These are phyloP conservation scores for Aurelia aurita DNA, from an alignment of 30 jellyfish, hydroid and myxozoan species.

Conservation along the genomic window DNA sequence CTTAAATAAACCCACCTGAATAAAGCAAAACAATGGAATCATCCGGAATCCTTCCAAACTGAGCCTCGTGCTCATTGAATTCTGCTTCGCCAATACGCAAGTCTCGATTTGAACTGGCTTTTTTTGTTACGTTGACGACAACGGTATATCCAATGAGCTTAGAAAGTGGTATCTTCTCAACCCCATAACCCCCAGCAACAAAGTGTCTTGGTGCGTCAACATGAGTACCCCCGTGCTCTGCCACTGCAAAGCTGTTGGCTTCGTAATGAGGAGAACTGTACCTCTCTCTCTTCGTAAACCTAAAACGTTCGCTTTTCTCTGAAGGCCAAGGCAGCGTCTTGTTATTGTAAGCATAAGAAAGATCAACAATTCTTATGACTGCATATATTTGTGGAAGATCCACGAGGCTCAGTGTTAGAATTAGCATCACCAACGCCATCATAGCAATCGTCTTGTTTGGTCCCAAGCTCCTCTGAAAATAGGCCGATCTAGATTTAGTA, in stretches of 20 bases:
- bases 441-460: too few relatives aligned
- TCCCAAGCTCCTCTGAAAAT: too few relatives aligned
- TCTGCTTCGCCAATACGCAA: slow-evolving; percentile 41
- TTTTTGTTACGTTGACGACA: slow-evolving; percentile 64
- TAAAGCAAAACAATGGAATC: slow-evolving; percentile 63
- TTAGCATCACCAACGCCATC: slow-evolving; percentile 13
- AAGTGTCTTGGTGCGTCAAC: slow-evolving; percentile 93
- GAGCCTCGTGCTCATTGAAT: slow-evolving; percentile 63
- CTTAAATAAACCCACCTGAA: slow-evolving; percentile 63
- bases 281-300: slow-evolving; percentile 40
- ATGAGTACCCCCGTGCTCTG: slow-evolving; percentile 95
- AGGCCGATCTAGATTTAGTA: too few relatives aligned
- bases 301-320: slow-evolving; percentile 56
- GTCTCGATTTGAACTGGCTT: slow-evolving; percentile 61
- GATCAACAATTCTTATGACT: slow-evolving; percentile 11
- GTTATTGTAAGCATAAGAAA: slow-evolving; percentile 51
- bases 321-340: slow-evolving; percentile 75
- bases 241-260: slow-evolving; percentile 72
- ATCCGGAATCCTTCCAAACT: slow-evolving; percentile 49
- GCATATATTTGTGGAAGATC: neutral
- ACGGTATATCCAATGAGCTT: slow-evolving; percentile 60
- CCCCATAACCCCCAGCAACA: slow-evolving; percentile 72
- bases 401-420: neutral
- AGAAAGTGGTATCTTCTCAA: slow-evolving; percentile 60
- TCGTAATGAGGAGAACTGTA: slow-evolving; percentile 57